Conservation (phyloP, 2,888 invertebrate genomes). For the Drosophila ezoana region DNA sequence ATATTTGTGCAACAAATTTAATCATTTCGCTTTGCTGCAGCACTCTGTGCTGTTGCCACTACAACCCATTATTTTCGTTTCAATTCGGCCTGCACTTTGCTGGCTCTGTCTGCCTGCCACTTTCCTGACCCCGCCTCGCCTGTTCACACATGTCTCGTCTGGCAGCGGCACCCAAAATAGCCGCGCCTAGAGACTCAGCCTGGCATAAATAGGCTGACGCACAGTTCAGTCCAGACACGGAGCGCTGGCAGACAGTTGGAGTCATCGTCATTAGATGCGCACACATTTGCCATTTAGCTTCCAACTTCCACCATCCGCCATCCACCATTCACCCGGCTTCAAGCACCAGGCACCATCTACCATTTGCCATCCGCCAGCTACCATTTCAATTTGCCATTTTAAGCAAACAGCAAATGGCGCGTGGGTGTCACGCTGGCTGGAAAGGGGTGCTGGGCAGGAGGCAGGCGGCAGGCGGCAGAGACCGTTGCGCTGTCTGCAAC, state of each 20-base stretch:
- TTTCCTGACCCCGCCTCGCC: background rate
- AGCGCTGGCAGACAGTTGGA: slow-evolving; percentile 12
- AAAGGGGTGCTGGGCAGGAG: background rate
- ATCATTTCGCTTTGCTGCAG: slow-evolving; percentile 19
- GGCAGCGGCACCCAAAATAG: slow-evolving; percentile 40
- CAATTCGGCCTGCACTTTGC: slow-evolving; percentile 29
- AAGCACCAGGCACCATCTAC: slow-evolving; percentile 5
- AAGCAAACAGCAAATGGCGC: slow-evolving; percentile 37
- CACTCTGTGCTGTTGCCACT: slow-evolving; percentile 1
- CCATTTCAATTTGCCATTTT: slow-evolving; percentile 50
- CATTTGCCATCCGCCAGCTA: slow-evolving; percentile 7
- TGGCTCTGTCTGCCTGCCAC: background rate
- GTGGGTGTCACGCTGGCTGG: slow-evolving; percentile 30
- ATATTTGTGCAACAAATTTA: slow-evolving; percentile 46
- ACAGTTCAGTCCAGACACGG: slow-evolving; percentile 32
- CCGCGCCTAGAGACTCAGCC: slow-evolving; percentile 5
- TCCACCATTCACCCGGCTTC: slow-evolving; percentile 5
- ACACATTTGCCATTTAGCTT: slow-evolving; percentile 32
- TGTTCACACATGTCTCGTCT: slow-evolving; percentile 35
- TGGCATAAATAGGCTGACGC: slow-evolving; percentile 53
- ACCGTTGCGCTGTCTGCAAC: slow-evolving; percentile 38
- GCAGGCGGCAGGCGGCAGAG: background rate
- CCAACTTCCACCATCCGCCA: background rate
- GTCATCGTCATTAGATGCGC: slow-evolving; percentile 47
- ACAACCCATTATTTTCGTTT: slow-evolving; percentile 29